A percentile compares a stretch with the other conserved stretches of the same genome.
phyloP scores from a whole-genome alignment of 2,888 invertebrate genomes.

The Cephalotes varians region DNA sequence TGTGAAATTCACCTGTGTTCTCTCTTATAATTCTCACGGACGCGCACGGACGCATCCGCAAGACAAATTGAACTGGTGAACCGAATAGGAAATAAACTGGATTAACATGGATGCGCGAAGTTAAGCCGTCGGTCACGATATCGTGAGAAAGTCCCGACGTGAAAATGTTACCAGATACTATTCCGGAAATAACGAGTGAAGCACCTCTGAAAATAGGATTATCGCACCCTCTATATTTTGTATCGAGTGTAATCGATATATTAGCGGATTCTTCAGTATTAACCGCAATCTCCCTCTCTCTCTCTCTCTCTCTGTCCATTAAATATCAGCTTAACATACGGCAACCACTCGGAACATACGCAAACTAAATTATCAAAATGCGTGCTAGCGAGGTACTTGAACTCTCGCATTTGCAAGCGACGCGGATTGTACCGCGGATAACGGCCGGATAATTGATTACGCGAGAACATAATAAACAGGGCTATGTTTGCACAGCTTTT shows the following conservation, averaged over 20 bases:
- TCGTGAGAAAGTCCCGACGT: slow-evolving; percentile 40
- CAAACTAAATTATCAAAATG: slow-evolving; percentile 42
- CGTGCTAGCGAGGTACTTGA: slow-evolving; percentile 4
- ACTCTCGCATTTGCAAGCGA: slow-evolving; percentile 15
- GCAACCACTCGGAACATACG: not conserved
- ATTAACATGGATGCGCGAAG: slow-evolving; percentile 44
- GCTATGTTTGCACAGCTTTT: slow-evolving; percentile 18
- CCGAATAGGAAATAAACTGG: slow-evolving; percentile 36
- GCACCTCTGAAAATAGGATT: slow-evolving; percentile 50
- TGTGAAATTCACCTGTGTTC: not conserved
- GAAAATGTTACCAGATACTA: slow-evolving; percentile 44
- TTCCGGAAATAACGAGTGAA: slow-evolving; percentile 47
- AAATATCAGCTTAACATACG: slow-evolving; percentile 38
- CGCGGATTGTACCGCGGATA: slow-evolving; percentile 28
- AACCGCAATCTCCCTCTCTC: slow-evolving; percentile 17
- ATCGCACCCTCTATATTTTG: slow-evolving; percentile 17
- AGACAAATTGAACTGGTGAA: slow-evolving; percentile 31
- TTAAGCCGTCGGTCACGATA: slow-evolving; percentile 47
- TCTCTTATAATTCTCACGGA: slow-evolving; percentile 13
- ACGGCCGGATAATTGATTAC: slow-evolving; percentile 41
- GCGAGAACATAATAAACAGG: slow-evolving; percentile 11
- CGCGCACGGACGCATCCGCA: not conserved
- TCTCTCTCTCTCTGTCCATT: not conserved
- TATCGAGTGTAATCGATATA: slow-evolving; percentile 46
- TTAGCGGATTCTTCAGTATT: slow-evolving; percentile 31